Evolutionary conservation across 2,888 invertebrate species (phyloP), one percentile per base, ranked within the genome.

Genomic region (Augochlorella aurata): DNA sequence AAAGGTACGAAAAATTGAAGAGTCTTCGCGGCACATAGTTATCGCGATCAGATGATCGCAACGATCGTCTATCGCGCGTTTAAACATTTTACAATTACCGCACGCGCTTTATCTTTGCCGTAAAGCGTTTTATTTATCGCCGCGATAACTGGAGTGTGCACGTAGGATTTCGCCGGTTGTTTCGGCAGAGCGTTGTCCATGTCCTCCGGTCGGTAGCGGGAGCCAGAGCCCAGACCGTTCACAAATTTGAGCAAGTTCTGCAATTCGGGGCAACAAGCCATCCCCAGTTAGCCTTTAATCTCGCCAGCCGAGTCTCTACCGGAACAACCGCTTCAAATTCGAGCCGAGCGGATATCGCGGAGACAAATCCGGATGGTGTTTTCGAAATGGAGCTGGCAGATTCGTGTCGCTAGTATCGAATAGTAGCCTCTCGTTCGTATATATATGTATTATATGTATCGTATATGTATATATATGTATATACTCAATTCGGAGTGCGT

Each of bases 401-500:
- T 74, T 74, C 70, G 44, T 9, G n/a, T 73, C 21, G 52, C 67
- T 0, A 18, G 29, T 54, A 52, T 61, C 21, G 29, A 65, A 71
- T 67, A 9, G 61, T 61, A 24, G 16, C 24, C 24, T 29, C 21
- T 21, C 54, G n/a, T 10, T 29, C 38, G 63, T 38, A 18, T 63
- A 38, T 18, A 47, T n/a, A n/a, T n/a, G n/a, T n/a, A n/a, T n/a
- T n/a, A n/a, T n/a, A n/a, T n/a, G n/a, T n/a, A n/a, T n/a, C 38
- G 29, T 65, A 12, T 49, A 8, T 52, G 65, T 18, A 29, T 29
- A 29, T 29, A 29, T 29, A 29, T 29, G 3, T 29, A 29, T 3
- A 3, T 29, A 29, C 29, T n/a, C n/a, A n/a, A 29, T 83, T 66
- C 74, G 49, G 61, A 44, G 58, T 68, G 74, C 82, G 82, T 83